Percentiles rank a stretch among this genome's conserved stretches.
These are phyloP conservation scores for Mythimna pallens DNA, from an alignment of 2,888 invertebrate genomes.

Conservation along the genomic window DNA sequence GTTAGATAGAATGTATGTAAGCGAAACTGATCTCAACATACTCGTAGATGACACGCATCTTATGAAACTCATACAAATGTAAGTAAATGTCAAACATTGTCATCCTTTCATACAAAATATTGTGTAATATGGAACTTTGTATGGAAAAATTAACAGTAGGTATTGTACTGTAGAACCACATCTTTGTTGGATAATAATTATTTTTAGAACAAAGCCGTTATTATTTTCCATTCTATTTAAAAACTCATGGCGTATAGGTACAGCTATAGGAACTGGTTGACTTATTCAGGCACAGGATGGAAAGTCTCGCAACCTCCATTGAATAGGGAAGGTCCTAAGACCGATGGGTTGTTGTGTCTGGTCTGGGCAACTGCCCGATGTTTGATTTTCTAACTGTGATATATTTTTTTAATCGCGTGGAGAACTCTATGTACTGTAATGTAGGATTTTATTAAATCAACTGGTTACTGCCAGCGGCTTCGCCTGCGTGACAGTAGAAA, in stretches of 20 bases:
- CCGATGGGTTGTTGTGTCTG: too few species aligned
- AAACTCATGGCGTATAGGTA: not conserved
- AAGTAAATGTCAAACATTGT: conserved; percentile 74
- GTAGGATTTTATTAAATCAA: too few species aligned
- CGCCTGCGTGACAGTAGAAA: too few species aligned
- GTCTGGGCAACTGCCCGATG: too few species aligned
- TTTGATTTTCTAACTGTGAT: too few species aligned
- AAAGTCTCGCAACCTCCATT: too few species aligned
- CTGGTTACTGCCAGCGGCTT: too few species aligned
- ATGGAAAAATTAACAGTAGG: not conserved
- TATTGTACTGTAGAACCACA: not conserved
- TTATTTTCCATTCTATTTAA: not conserved
- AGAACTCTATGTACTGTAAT: too few species aligned
- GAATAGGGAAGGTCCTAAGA: too few species aligned
- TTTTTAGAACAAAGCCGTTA: conserved; percentile 1
- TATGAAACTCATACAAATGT: conserved; percentile 91
- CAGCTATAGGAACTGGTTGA: not conserved
- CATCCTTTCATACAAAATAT: not conserved
- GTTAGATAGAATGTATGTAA: conserved; percentile 86
- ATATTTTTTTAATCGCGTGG: too few species aligned
- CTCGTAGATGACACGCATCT: conserved; percentile 89
- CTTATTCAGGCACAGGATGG: not conserved
- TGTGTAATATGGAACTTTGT: not conserved
- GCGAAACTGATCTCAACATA: conserved; percentile 91
- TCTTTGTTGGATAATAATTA: conserved; percentile 7